Conservation (phyloP, 1,140 invertebrate genomes). For the Drosophila ironensis region DNA sequence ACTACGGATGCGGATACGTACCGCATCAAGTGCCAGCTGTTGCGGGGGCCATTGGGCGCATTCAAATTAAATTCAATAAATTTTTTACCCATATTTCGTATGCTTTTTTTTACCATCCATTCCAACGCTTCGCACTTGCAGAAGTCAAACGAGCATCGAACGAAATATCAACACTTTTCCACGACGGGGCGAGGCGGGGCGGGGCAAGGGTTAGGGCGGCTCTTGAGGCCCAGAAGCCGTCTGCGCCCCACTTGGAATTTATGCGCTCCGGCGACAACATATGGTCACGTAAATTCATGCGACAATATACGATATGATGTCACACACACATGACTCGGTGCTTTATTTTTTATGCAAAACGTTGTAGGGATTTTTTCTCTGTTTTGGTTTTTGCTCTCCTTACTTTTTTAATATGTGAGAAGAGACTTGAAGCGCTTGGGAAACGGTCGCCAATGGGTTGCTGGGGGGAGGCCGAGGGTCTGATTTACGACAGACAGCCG, state of each 20-base stretch:
- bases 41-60: constrained; percentile 51
- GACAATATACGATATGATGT: constrained; percentile 80
- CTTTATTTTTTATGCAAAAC: constrained; percentile 79
- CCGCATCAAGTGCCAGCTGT: constrained; percentile 55
- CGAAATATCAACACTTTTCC: constrained; percentile 65
- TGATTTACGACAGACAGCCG: constrained; percentile 68
- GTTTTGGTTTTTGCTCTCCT: constrained; percentile 28
- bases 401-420: constrained; percentile 59
- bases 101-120: constrained; percentile 31
- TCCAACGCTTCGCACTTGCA: constrained; percentile 46
- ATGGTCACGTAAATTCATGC: constrained; percentile 80
- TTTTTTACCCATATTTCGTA: constrained; percentile 46
- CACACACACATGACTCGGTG: constrained; percentile 62
- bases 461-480: constrained; percentile 16
- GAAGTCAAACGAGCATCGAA: constrained; percentile 37
- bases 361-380: constrained; percentile 63
- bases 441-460: too few relatives aligned
- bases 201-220: constrained; percentile 28
- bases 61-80: constrained; percentile 81
- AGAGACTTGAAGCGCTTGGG: constrained; percentile 56
- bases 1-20: not conserved
- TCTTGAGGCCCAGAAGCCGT: constrained; percentile 54
- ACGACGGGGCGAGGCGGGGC: constrained; percentile 8
- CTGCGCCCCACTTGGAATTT: constrained; percentile 73
- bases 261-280: constrained; percentile 77